Conservation (phyloP, 2,888 invertebrate genomes). For the Drosophila subquinaria region DNA sequence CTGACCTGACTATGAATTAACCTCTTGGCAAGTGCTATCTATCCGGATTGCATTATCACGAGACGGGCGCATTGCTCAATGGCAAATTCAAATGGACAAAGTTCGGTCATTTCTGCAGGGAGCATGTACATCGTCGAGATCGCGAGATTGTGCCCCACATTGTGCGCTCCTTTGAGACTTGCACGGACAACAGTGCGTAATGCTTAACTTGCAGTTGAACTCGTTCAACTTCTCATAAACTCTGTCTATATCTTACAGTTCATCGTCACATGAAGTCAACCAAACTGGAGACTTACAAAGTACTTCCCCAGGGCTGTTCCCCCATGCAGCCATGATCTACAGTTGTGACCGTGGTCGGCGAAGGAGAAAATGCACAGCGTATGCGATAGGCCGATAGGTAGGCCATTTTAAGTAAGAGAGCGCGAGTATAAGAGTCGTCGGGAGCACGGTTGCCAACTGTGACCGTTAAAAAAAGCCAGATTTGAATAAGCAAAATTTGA, state of each 20-base stretch:
- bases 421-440: no score
- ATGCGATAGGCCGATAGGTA: no score
- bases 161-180: constrained; percentile 78
- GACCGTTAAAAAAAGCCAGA: no score
- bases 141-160: constrained; percentile 79
- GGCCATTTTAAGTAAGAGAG: no score
- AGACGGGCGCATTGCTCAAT: constrained; percentile 78
- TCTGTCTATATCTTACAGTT: constrained; percentile 26
- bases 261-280: constrained; percentile 67
- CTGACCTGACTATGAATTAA: not conserved
- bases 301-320: constrained; percentile 56
- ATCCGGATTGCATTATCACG: constrained; percentile 83
- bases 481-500: no score
- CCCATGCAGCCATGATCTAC: no score
- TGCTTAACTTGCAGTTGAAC: not conserved
- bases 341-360: no score
- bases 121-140: constrained; percentile 76
- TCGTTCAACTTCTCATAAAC: not conserved
- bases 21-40: constrained; percentile 73
- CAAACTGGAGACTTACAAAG: constrained; percentile 68
- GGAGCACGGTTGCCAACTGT: no score
- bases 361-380: no score
- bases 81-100: constrained; percentile 74
- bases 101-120: constrained; percentile 73
- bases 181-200: constrained; percentile 77